Evolutionary conservation across 2,113 vertebrate species (phyloP), one percentile per base, ranked within the genome.

Genomic region (Tragelaphus strepsiceros): DNA sequence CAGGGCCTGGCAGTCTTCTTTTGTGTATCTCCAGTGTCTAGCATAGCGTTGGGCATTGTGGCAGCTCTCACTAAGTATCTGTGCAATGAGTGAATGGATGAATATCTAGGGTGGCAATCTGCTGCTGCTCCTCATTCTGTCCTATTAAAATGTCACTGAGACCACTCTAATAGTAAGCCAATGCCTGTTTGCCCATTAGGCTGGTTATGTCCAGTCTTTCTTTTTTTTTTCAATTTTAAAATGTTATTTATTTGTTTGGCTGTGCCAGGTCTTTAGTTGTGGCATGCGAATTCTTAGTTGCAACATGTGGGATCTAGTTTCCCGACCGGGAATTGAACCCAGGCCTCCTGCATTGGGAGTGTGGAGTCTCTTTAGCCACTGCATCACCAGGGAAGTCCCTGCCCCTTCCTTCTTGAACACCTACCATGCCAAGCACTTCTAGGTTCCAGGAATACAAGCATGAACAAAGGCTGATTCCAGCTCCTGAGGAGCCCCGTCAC

Each of bases 361-460:
- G 39, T 77, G 39, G 71, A 26, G 35, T 43, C 39, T 43, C 39
- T 74, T 74, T 77, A 77, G 39, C 22, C 35, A 77, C 22, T 26
- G 22, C 13, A 7, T 26, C 39, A 43, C 71, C 39, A 77, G 71
- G 1, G 39, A 77, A 43, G 71, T 26, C 71, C 71, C 39, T 77
- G 78, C 39, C 49, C 39, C 83, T 84, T 89, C 64, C 59, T 88
- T 94, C 77, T 83, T 64, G 58, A 39, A 64, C 5, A 54, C n/a
- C 28, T 94, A 80, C 58, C 39, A 88, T 46, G 49, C 28, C 67
- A 87, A 53, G 24, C 4, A 82, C 26, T 53, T 86, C 43, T 62
- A 89, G 39, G 54, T 85, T 77, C 77, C 88, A 49, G 46, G 89
- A 51, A 84, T 32, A 39, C 26, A 87, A 97, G 89, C 86, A 17